Percentiles rank a stretch among this genome's conserved stretches.
phyloP scores from a whole-genome alignment of 2,888 invertebrate species.

The Caenorhabditis sp. region DNA sequence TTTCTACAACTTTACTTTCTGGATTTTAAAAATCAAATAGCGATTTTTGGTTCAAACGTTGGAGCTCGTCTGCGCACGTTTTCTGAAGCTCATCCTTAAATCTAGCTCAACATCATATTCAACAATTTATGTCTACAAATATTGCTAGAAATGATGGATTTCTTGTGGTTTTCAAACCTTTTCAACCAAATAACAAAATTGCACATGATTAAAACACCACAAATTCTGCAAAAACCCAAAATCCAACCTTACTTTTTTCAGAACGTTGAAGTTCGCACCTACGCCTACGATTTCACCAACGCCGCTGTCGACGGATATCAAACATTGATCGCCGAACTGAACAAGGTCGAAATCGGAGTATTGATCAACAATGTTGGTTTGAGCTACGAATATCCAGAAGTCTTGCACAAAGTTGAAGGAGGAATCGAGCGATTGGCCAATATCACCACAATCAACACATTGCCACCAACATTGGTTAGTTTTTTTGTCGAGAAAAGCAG shows the following conservation, averaged over 20 bases:
- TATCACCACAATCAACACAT: conserved; percentile 82
- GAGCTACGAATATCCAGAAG: conserved; percentile 83
- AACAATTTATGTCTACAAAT: too few relatives aligned
- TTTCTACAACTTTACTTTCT: too few relatives aligned
- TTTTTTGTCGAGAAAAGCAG: conserved; percentile 7
- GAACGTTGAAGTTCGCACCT: conserved; percentile 59
- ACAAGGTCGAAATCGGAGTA: conserved; percentile 60
- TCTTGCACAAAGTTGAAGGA: conserved; percentile 63
- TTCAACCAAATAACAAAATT: too few relatives aligned
- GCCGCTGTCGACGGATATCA: conserved; percentile 57
- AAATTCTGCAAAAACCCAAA: too few relatives aligned
- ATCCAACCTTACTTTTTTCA: not conserved
- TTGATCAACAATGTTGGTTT: conserved; percentile 89
- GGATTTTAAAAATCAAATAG: too few relatives aligned
- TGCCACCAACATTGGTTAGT: conserved; percentile 78
- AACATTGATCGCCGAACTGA: conserved; percentile 56
- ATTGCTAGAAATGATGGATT: too few relatives aligned
- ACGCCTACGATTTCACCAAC: conserved; percentile 64
- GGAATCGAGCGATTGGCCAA: conserved; percentile 60
- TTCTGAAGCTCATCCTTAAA: too few relatives aligned
- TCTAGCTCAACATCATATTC: too few relatives aligned
- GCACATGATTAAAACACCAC: too few relatives aligned
- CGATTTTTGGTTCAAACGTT: too few relatives aligned
- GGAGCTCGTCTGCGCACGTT: too few relatives aligned
- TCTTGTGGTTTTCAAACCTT: too few relatives aligned